Conservation (phyloP, 1,140 invertebrate species). For the Drosophila busckii region DNA sequence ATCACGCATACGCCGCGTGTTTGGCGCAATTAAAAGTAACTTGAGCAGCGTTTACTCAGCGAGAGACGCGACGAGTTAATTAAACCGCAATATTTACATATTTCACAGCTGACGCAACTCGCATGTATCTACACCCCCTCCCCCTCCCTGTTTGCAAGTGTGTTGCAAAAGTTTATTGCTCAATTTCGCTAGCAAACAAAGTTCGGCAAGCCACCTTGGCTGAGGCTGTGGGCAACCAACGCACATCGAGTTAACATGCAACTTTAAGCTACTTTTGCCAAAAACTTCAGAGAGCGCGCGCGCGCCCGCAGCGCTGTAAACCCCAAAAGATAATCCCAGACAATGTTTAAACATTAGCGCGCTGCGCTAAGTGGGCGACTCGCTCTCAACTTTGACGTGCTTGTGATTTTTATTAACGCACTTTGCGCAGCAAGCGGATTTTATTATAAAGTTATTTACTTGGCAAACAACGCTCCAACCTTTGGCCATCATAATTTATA, state of each 20-base stretch:
- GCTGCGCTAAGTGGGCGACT: neutral
- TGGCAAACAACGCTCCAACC: neutral
- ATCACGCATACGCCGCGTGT: constrained; percentile 57
- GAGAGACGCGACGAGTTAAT: constrained; percentile 49
- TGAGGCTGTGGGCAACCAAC: constrained; percentile 40
- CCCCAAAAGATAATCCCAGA: constrained; percentile 56
- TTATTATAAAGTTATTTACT: constrained; percentile 44
- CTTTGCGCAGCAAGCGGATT: constrained; percentile 35
- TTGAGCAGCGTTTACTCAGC: constrained; percentile 34
- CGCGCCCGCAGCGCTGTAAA: constrained; percentile 40
- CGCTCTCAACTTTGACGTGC: constrained; percentile 35
- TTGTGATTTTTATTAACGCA: constrained; percentile 64
- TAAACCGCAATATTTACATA: constrained; percentile 75
- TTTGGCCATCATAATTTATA: constrained; percentile 58
- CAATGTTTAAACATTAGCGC: constrained; percentile 60
- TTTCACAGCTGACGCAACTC: constrained; percentile 43
- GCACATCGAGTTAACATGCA: constrained; percentile 69
- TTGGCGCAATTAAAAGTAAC: constrained; percentile 56
- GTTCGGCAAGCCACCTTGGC: constrained; percentile 33
- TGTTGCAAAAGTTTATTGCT: constrained; percentile 66
- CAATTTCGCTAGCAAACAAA: constrained; percentile 67
- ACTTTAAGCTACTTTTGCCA: constrained; percentile 65
- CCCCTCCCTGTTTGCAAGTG: constrained; percentile 7
- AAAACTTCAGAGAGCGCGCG: constrained; percentile 51
- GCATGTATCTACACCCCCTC: constrained; percentile 1